A percentile compares a stretch with the other conserved stretches of the same genome.
Conservation (phyloP, 2,797 vertebrate genomes). For the Corythornis leucogaster region DNA sequence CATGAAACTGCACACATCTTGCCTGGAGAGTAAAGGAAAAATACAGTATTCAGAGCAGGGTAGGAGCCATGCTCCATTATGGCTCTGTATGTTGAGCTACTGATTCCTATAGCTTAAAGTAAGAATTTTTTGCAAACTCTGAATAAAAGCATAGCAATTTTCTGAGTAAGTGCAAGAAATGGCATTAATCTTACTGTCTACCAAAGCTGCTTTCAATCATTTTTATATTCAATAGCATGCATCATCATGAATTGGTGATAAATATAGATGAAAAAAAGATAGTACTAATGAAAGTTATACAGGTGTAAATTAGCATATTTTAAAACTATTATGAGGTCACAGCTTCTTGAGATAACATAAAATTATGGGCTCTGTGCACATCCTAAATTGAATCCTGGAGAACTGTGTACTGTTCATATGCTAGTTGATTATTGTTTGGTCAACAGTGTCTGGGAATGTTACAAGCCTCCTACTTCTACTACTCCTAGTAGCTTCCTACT, state of each 20-base stretch:
- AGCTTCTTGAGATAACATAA: constrained; percentile 46
- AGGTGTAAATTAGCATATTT: constrained; percentile 66
- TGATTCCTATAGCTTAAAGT: not conserved
- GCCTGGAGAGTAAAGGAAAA: constrained; percentile 57
- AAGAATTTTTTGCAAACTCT: constrained; percentile 11
- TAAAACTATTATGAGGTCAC: constrained; percentile 56
- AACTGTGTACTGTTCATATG: not conserved
- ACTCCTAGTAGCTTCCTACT: not conserved
- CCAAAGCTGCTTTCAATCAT: constrained; percentile 53
- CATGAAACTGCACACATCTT: constrained; percentile 45
- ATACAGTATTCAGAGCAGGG: constrained; percentile 20
- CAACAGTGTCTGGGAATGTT: not conserved
- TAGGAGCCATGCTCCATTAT: not conserved
- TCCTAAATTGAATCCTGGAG: constrained; percentile 24
- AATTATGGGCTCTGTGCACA: constrained; percentile 54
- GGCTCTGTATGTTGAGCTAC: not conserved
- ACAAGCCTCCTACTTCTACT: constrained; percentile 11
- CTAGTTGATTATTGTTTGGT: not conserved
- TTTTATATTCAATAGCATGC: constrained; percentile 65
- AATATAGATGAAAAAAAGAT: constrained; percentile 60
- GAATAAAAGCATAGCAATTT: constrained; percentile 38
- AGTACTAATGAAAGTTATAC: constrained; percentile 63
- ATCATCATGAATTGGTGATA: constrained; percentile 53
- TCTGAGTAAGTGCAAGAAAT: constrained; percentile 39
- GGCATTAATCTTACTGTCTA: constrained; percentile 60